These are phyloP conservation scores for Caligus rogercresseyi DNA, from an alignment of 1,140 invertebrate genomes.

Conservation along the genomic window DNA sequence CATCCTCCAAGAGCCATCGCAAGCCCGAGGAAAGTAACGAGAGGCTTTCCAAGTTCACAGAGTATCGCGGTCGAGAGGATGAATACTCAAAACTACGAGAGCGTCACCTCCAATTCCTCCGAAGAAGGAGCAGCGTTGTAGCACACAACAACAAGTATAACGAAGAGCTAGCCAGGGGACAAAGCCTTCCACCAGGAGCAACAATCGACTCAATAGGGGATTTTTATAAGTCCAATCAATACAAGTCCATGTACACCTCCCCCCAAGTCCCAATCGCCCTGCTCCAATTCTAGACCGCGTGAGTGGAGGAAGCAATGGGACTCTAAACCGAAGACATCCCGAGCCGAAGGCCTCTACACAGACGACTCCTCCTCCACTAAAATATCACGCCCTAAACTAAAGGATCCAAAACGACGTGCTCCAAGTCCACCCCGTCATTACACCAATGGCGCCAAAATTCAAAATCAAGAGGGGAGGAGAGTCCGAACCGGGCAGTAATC, in stretches of 20 bases:
- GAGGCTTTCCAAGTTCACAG: conserved; percentile 8
- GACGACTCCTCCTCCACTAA: conserved; percentile 8
- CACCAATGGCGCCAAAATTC: not conserved
- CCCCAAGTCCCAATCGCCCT: conserved; percentile 11
- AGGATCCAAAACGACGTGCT: not conserved
- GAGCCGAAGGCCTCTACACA: conserved; percentile 8
- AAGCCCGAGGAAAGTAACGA: not conserved
- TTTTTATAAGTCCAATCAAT: conserved; percentile 20
- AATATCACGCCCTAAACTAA: conserved; percentile 3
- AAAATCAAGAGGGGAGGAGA: not conserved
- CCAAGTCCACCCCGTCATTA: not conserved
- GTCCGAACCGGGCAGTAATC: not conserved
- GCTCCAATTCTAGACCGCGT: conserved; percentile 8
- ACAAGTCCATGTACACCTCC: conserved; percentile 17
- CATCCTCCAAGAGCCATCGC: not conserved
- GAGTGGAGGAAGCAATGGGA: not conserved
- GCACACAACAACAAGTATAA: not conserved
- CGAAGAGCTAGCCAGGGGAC: not conserved
- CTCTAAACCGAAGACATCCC: not conserved
- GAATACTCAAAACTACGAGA: not conserved
- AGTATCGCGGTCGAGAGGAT: conserved; percentile 9
- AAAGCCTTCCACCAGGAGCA: conserved; percentile 18
- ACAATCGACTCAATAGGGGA: conserved; percentile 15
- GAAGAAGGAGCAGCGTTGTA: not conserved
- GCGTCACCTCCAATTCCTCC: not conserved